Conservation (phyloP, 2,888 invertebrate species). For the Microctonus brassicae region DNA sequence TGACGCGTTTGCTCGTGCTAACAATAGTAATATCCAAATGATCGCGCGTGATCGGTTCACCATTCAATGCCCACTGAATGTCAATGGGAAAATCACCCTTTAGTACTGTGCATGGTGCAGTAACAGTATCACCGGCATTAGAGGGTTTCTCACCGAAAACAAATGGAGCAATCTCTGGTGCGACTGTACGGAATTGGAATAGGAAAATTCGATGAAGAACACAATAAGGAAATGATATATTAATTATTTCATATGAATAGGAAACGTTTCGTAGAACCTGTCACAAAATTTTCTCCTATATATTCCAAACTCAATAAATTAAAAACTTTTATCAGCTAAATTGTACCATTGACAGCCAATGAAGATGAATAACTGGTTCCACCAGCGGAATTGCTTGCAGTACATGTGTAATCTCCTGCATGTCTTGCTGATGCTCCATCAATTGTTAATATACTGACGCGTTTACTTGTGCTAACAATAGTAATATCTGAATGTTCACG, state of each 20-base stretch:
- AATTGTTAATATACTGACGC: conserved; percentile 77
- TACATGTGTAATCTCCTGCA: conserved; percentile 78
- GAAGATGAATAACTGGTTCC: conserved; percentile 74
- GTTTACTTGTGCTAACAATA: conserved; percentile 54
- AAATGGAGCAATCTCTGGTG: conserved; percentile 81
- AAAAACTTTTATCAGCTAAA: too few species aligned
- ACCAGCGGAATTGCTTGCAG: conserved; percentile 77
- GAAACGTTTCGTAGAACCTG: conserved; percentile 5
- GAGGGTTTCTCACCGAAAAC: conserved; percentile 79
- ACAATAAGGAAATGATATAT: neutral
- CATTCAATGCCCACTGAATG: conserved; percentile 82
- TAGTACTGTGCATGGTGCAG: conserved; percentile 78
- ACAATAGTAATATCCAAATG: conserved; percentile 52
- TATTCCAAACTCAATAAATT: too few species aligned
- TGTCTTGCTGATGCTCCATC: conserved; percentile 77
- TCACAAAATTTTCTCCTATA: too few species aligned
- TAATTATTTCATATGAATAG: neutral
- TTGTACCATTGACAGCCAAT: conserved; percentile 78
- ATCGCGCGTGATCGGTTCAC: conserved; percentile 69
- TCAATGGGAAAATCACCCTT: conserved; percentile 83
- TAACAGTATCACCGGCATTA: conserved; percentile 79
- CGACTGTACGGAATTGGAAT: conserved; percentile 71
- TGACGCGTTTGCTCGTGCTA: conserved; percentile 70
- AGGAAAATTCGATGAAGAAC: neutral
- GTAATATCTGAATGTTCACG: conserved; percentile 49